Evolutionary conservation across 2,888 invertebrate species (phyloP).

Genomic region (Ophion costatus): DNA sequence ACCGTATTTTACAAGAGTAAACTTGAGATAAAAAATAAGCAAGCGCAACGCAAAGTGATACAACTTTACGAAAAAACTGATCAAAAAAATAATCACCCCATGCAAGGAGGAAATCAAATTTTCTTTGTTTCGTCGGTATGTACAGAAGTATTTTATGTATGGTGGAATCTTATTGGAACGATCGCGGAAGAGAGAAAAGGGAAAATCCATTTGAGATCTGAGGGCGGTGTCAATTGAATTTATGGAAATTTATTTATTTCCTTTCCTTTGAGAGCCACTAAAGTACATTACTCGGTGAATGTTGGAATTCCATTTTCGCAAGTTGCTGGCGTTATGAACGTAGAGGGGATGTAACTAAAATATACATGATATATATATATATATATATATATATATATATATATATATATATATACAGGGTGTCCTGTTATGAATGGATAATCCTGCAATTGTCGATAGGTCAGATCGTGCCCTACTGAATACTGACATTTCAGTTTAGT

Average conservation of each 20-base stretch:
- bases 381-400: constrained; percentile 3
- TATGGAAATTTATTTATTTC: constrained; percentile 58
- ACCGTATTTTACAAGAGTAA: background rate
- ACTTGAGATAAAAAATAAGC: background rate
- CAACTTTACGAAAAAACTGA: background rate
- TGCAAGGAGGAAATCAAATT: background rate
- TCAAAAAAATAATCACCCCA: background rate
- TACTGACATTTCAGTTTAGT: no score
- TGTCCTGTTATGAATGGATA: no score
- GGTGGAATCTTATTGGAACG: constrained; percentile 34
- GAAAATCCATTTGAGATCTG: constrained; percentile 14
- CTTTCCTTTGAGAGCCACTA: constrained; percentile 1
- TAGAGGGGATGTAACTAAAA: background rate
- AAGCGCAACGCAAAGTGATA: background rate
- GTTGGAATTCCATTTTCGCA: constrained; percentile 72
- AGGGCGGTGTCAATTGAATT: constrained; percentile 54
- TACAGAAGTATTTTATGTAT: constrained; percentile 3
- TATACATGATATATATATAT: background rate
- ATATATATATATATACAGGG: no score
- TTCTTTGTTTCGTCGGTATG: background rate
- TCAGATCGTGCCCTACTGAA: no score
- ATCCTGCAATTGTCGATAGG: no score
- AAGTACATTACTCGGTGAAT: constrained; percentile 41
- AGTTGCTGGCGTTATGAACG: constrained; percentile 67
- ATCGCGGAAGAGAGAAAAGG: constrained; percentile 16